Evolutionary conservation across 2,888 invertebrate genomes (phyloP).

Genomic region (Netelia inedita): DNA sequence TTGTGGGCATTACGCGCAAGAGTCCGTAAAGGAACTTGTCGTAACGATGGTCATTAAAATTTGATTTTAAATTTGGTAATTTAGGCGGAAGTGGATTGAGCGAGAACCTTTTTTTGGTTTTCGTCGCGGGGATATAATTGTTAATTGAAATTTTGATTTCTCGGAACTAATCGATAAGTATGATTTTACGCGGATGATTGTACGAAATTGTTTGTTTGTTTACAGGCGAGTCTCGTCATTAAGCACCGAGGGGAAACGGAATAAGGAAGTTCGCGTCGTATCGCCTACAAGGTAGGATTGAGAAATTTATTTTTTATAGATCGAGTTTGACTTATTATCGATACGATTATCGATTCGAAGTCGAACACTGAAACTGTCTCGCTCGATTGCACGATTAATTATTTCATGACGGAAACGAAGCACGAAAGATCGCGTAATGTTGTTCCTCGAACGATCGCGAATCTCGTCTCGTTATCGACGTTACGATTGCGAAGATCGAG

Average conservation of each 20-base stretch:
- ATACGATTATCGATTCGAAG: no score
- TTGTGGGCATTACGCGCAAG: not conserved
- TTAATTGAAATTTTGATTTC: not conserved
- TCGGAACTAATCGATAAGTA: constrained; percentile 20
- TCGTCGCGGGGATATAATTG: not conserved
- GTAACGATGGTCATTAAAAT: constrained; percentile 45
- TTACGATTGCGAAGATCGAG: no score
- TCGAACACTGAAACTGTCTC: no score
- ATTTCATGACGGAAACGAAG: no score
- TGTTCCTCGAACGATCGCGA: no score
- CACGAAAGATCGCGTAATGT: no score
- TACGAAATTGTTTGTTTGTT: constrained; percentile 23
- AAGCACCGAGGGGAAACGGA: not conserved
- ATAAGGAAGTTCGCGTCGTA: constrained; percentile 3
- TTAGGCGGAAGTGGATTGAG: constrained; percentile 8
- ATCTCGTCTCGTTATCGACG: no score
- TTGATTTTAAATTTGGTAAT: constrained; percentile 24
- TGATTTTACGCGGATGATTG: not conserved
- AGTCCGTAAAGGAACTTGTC: constrained; percentile 5
- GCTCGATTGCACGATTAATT: no score
- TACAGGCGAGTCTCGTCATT: constrained; percentile 26
- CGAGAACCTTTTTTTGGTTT: not conserved
- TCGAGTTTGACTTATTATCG: not conserved
- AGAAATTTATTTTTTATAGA: constrained; percentile 13
- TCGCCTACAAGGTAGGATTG: constrained; percentile 26